phyloP scores from a whole-genome alignment of 2,797 vertebrate genomes.

The Enteromius paludinosus region DNA sequence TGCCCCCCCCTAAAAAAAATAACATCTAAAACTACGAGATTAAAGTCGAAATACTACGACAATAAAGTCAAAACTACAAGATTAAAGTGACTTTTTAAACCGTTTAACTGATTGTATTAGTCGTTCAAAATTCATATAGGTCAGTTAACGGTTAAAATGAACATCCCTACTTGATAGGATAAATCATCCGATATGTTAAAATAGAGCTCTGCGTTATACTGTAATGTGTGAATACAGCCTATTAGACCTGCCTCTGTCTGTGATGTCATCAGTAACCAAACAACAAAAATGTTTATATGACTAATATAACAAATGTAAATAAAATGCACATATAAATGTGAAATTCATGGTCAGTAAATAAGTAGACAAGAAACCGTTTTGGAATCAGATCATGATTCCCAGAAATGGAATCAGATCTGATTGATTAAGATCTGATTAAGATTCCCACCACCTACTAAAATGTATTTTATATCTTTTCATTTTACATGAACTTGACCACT shows the following conservation, averaged over 20 bases:
- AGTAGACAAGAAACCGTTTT: background rate
- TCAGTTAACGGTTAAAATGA: too few species aligned
- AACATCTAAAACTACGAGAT: too few species aligned
- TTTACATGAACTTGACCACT: background rate
- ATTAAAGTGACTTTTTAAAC: too few species aligned
- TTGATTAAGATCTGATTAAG: too few species aligned
- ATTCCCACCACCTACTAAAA: background rate
- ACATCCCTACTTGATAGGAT: too few species aligned
- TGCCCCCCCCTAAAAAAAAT: too few species aligned
- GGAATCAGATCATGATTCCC: background rate
- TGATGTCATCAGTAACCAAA: background rate
- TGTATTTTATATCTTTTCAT: background rate
- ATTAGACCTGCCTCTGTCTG: background rate
- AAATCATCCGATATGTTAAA: too few species aligned
- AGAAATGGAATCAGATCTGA: background rate
- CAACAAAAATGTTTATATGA: background rate
- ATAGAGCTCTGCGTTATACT: background rate
- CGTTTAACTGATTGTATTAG: too few species aligned
- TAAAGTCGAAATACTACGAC: too few species aligned
- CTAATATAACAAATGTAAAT: background rate
- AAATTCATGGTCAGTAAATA: background rate
- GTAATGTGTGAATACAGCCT: background rate
- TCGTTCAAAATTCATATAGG: too few species aligned
- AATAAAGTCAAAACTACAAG: too few species aligned
- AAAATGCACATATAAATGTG: background rate